phyloP scores from a whole-genome alignment of 2,888 invertebrate genomes.

The Tupiocoris notatus region DNA sequence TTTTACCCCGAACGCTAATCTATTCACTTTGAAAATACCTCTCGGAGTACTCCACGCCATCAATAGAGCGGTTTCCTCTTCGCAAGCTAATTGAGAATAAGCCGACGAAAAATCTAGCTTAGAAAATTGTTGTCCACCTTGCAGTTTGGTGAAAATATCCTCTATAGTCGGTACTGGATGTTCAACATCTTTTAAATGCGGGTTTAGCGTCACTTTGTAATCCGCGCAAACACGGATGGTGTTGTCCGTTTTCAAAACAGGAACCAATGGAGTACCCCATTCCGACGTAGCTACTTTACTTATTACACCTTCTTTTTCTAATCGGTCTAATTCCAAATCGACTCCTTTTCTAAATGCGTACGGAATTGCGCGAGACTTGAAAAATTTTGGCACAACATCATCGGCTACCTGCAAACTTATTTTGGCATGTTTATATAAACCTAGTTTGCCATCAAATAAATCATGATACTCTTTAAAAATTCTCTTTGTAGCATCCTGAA shows the following conservation, averaged over 20 bases:
- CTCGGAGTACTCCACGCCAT: slow-evolving; percentile 11
- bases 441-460: slow-evolving; percentile 4
- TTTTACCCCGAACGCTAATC: background rate
- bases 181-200: slow-evolving; percentile 22
- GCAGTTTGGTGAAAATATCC: slow-evolving; percentile 4
- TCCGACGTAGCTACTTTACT: slow-evolving; percentile 37
- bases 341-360: slow-evolving; percentile 35
- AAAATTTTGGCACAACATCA: slow-evolving; percentile 33
- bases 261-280: slow-evolving; percentile 42
- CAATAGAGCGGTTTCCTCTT: slow-evolving; percentile 1
- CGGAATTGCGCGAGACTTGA: slow-evolving; percentile 42
- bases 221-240: slow-evolving; percentile 43
- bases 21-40: background rate
- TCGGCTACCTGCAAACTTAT: background rate
- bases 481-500: background rate
- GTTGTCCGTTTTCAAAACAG: slow-evolving; percentile 35
- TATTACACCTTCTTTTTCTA: slow-evolving; percentile 41
- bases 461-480: background rate
- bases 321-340: slow-evolving; percentile 27
- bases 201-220: slow-evolving; percentile 46
- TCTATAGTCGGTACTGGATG: slow-evolving; percentile 42
- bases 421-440: slow-evolving; percentile 3
- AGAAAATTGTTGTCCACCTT: slow-evolving; percentile 8
- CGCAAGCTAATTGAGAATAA: background rate
- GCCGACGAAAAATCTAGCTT: slow-evolving; percentile 15